Percentiles rank a stretch among this genome's conserved stretches.
Conservation (phyloP, 2,113 vertebrate species). For the Sylvia atricapilla region DNA sequence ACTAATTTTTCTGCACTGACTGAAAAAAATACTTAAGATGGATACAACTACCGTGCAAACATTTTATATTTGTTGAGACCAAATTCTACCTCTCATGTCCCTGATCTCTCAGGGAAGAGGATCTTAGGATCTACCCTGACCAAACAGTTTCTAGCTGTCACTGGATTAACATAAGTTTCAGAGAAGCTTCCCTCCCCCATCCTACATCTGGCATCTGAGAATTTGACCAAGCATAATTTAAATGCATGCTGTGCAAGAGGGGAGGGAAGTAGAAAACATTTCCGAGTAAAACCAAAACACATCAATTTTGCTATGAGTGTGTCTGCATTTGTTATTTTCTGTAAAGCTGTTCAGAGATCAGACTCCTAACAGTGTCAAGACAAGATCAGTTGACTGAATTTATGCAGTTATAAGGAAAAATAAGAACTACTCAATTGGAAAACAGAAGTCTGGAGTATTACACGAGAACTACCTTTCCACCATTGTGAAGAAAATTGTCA, state of each 20-base stretch:
- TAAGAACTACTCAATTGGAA: neutral
- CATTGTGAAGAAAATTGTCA: constrained; percentile 6
- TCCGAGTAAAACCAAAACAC: neutral
- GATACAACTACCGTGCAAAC: neutral
- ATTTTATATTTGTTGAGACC: neutral
- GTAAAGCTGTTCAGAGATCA: neutral
- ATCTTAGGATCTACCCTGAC: neutral
- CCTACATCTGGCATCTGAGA: neutral
- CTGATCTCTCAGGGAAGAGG: neutral
- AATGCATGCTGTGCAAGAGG: neutral
- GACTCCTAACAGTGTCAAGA: neutral
- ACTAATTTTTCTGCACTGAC: neutral
- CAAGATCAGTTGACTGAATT: neutral
- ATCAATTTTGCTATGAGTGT: neutral
- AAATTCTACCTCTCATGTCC: neutral
- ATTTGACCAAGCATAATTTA: neutral
- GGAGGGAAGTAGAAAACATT: neutral
- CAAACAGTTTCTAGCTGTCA: neutral
- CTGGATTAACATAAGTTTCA: neutral
- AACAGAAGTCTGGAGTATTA: constrained; percentile 13
- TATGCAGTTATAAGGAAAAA: neutral
- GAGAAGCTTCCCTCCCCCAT: neutral
- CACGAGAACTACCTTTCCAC: constrained; percentile 34
- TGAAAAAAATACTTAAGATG: neutral
- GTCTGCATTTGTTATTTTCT: neutral